A percentile compares a stretch with the other conserved stretches of the same genome.
Conservation (phyloP, 2,888 invertebrate genomes). For the Dicyrtomina minuta region DNA sequence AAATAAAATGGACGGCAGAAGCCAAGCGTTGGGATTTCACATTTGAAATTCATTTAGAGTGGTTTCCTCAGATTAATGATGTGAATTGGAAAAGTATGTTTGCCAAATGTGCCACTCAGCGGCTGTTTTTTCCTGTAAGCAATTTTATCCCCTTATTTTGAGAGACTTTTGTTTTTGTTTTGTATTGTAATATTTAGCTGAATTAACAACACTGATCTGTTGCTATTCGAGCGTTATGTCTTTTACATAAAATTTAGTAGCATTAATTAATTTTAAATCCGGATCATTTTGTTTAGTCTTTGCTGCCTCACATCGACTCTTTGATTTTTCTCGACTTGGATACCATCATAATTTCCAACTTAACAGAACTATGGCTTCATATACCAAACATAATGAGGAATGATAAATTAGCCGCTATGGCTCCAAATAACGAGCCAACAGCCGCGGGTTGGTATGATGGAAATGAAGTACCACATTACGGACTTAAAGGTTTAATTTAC, state of each 20-base stretch:
- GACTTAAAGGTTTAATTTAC: constrained; percentile 5
- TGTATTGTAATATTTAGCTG: too few relatives aligned
- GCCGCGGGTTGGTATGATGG: constrained; percentile 55
- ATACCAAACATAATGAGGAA: background rate
- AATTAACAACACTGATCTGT: too few relatives aligned
- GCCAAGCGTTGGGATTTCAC: background rate
- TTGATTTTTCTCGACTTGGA: constrained; percentile 2
- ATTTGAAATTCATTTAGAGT: constrained; percentile 1
- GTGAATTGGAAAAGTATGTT: background rate
- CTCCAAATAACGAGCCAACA: background rate
- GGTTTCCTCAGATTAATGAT: background rate
- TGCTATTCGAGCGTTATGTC: too few relatives aligned
- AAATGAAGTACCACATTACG: constrained; percentile 9
- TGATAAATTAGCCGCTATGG: background rate
- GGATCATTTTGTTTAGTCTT: background rate
- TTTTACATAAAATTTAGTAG: too few relatives aligned
- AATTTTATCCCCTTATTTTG: background rate
- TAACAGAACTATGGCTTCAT: background rate
- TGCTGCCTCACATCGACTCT: background rate
- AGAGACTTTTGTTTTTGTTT: too few relatives aligned
- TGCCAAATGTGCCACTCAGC: constrained; percentile 1
- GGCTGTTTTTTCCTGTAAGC: constrained; percentile 9
- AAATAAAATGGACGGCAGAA: background rate
- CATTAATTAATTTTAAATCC: background rate
- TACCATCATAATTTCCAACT: background rate